phyloP scores from a whole-genome alignment of 1,140 invertebrate species.

The Copidosoma floridanum region DNA sequence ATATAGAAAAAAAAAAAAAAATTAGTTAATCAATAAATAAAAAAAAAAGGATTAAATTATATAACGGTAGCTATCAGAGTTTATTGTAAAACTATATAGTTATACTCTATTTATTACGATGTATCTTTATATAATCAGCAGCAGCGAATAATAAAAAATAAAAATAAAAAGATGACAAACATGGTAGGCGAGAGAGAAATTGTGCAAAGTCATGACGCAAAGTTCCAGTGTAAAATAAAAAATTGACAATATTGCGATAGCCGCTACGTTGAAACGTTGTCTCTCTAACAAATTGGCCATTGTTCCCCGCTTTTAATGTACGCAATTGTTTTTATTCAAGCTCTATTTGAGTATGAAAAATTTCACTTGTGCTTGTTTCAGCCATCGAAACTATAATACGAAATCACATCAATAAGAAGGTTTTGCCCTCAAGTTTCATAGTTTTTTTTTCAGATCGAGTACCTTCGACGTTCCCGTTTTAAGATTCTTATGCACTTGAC shows the following conservation, averaged over 20 bases:
- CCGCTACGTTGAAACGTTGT: slow-evolving; percentile 34
- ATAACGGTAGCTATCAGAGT: slow-evolving; percentile 43
- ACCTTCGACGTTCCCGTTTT: slow-evolving; percentile 7
- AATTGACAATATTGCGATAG: slow-evolving; percentile 52
- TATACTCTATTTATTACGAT: slow-evolving; percentile 34
- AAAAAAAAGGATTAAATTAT: too few species aligned
- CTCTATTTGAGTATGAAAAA: too few species aligned
- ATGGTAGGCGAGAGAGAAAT: slow-evolving; percentile 5
- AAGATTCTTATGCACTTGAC: neutral
- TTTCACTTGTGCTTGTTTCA: too few species aligned
- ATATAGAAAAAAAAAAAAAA: too few species aligned
- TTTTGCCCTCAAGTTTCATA: slow-evolving; percentile 1
- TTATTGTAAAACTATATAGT: slow-evolving; percentile 16
- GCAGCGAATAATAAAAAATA: slow-evolving; percentile 6
- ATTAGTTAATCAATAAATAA: too few species aligned
- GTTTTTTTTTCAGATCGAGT: neutral
- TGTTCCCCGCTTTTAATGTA: neutral
- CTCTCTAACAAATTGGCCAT: neutral
- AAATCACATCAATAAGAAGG: neutral
- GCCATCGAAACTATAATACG: neutral
- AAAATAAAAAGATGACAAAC: neutral
- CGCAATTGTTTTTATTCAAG: neutral
- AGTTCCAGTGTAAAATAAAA: slow-evolving; percentile 31
- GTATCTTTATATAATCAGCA: slow-evolving; percentile 15
- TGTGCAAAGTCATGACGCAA: slow-evolving; percentile 2